Percentiles rank a stretch among this genome's conserved stretches.
Evolutionary conservation across 2,113 vertebrate genomes (phyloP).

Genomic region (Antechinus flavipes): DNA sequence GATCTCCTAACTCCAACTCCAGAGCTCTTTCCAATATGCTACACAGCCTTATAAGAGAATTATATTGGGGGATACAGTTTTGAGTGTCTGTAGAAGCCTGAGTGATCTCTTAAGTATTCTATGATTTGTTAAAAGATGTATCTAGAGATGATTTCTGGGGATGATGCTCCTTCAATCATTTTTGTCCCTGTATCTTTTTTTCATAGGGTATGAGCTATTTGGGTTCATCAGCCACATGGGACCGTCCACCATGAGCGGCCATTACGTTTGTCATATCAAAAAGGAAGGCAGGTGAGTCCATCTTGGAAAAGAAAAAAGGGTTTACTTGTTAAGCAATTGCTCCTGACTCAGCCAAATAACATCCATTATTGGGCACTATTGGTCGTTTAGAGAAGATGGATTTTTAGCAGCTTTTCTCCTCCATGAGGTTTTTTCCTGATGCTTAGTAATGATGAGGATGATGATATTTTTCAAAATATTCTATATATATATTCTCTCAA

Average conservation of each 20-base stretch:
- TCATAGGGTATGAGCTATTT: conserved; percentile 95
- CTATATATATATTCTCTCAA: background rate
- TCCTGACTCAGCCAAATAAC: background rate
- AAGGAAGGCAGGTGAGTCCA: conserved; percentile 96
- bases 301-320: conserved; percentile 6
- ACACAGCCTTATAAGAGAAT: background rate
- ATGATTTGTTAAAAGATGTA: conserved; percentile 8
- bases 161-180: conserved; percentile 42
- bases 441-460: background rate
- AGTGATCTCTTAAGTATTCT: background rate
- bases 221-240: conserved; percentile 99
- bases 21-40: background rate
- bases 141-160: conserved; percentile 33
- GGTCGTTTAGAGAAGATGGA: background rate
- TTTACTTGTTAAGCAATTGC: background rate
- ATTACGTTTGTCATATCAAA: conserved; percentile 98
- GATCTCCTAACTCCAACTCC: background rate
- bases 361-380: background rate
- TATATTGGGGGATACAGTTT: background rate
- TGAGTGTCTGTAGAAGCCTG: background rate
- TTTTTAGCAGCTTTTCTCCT: background rate
- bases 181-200: conserved; percentile 61
- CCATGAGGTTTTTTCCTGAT: background rate
- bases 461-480: background rate
- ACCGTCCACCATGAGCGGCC: conserved; percentile 98